Evolutionary conservation across 2,888 invertebrate genomes (phyloP).

Genomic region (Margaritifera margaritifera): DNA sequence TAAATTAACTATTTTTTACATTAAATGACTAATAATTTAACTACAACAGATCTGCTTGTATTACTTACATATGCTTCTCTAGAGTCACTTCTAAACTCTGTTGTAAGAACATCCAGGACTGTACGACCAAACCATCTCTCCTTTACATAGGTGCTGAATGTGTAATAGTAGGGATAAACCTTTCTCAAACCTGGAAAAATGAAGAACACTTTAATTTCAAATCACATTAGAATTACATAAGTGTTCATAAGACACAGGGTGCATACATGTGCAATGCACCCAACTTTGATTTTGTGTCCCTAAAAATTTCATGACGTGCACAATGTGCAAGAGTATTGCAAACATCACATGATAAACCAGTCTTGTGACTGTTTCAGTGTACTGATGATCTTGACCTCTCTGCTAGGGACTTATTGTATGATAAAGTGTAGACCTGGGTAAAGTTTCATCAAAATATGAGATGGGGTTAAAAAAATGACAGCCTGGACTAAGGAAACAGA

Average conservation of each 20-base stretch:
- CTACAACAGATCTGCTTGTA: neutral
- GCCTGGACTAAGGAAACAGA: too few species aligned
- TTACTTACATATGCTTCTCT: slow-evolving; percentile 72
- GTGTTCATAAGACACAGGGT: neutral
- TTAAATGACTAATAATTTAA: neutral
- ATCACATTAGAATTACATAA: neutral
- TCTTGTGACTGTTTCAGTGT: too few species aligned
- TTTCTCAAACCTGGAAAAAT: slow-evolving; percentile 86
- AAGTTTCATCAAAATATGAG: too few species aligned
- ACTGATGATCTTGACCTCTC: too few species aligned
- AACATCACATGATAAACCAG: too few species aligned
- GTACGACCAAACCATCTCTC: slow-evolving; percentile 93
- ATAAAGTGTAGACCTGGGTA: too few species aligned
- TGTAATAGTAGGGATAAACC: slow-evolving; percentile 97
- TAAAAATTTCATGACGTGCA: too few species aligned
- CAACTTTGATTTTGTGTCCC: too few species aligned
- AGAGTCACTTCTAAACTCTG: slow-evolving; percentile 86
- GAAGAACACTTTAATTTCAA: neutral
- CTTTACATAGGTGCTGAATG: slow-evolving; percentile 96
- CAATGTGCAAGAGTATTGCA: too few species aligned
- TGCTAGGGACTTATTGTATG: too few species aligned
- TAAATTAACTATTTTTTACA: neutral
- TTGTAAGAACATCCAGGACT: slow-evolving; percentile 91
- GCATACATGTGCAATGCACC: too few species aligned
- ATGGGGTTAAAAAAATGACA: too few species aligned